Evolutionary conservation across 30 jellyfish, hydroid and myxozoan genomes (phyloP).

Genomic region (Hydractinia symbiolongicarpus): DNA sequence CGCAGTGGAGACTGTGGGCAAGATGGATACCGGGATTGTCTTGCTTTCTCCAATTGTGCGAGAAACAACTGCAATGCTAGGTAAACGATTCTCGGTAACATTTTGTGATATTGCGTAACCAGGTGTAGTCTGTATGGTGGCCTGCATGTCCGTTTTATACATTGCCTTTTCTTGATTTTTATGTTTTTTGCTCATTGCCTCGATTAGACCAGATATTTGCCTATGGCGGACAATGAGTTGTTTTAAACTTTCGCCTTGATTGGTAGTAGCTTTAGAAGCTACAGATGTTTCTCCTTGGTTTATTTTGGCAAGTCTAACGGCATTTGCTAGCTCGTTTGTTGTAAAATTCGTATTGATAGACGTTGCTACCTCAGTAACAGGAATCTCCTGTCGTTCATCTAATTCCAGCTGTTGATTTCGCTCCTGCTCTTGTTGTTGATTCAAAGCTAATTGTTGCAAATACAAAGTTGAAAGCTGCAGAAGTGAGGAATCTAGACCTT

Average conservation of each 20-base stretch:
- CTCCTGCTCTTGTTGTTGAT: slow-evolving; percentile 43
- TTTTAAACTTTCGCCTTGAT: slow-evolving; percentile 23
- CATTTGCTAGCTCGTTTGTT: too few species aligned
- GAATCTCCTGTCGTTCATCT: not conserved
- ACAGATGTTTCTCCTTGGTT: slow-evolving; percentile 25
- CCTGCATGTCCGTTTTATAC: slow-evolving; percentile 4
- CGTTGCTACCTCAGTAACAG: not conserved
- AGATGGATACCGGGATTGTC: not conserved
- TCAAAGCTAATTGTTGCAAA: slow-evolving; percentile 66
- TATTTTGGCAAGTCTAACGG: not conserved
- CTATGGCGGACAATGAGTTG: slow-evolving; percentile 24
- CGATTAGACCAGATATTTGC: slow-evolving; percentile 28
- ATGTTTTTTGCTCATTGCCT: slow-evolving; percentile 21
- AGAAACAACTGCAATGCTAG: not conserved
- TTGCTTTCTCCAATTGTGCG: not conserved
- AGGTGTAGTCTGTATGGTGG: not conserved
- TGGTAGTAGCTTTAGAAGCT: slow-evolving; percentile 14
- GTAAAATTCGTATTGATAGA: not conserved
- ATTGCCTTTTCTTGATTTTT: not conserved
- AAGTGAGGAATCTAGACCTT: slow-evolving; percentile 54
- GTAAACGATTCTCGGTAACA: not conserved
- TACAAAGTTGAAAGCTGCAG: slow-evolving; percentile 50
- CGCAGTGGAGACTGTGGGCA: not conserved
- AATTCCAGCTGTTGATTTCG: not conserved
- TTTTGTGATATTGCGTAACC: not conserved